Evolutionary conservation across 2,113 vertebrate species (phyloP).

Genomic region (Cephalopholis sonnerati): DNA sequence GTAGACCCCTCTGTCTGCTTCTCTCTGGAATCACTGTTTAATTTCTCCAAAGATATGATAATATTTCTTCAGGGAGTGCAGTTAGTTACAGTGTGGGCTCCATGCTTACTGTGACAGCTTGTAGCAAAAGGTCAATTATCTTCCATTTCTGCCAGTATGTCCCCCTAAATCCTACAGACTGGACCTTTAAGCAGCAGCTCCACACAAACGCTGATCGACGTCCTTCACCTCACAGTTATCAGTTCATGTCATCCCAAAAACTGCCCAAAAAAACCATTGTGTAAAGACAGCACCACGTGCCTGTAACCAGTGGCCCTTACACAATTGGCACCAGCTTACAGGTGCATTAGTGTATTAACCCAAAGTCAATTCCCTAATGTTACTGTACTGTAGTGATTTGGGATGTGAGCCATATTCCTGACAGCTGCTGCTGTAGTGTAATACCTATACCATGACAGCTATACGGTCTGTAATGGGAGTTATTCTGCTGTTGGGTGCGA

Average conservation of each 20-base stretch:
- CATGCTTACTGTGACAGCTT: no score
- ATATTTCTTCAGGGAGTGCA: no score
- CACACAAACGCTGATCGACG: background rate
- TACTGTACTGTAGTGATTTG: constrained; percentile 4
- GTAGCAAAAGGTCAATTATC: no score
- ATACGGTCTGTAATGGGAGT: constrained; percentile 16
- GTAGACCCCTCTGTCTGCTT: no score
- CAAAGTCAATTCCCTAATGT: constrained; percentile 70
- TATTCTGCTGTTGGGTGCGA: background rate
- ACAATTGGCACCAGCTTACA: constrained; percentile 70
- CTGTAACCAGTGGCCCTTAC: constrained; percentile 59
- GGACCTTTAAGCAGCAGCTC: background rate
- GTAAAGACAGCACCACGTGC: constrained; percentile 14
- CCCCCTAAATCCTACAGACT: no score
- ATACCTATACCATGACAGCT: constrained; percentile 18
- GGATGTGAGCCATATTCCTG: constrained; percentile 32
- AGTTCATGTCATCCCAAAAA: constrained; percentile 21
- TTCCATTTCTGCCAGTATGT: no score
- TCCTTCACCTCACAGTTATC: constrained; percentile 35
- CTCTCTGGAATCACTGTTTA: no score
- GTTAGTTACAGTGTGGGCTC: no score
- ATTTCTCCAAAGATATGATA: no score
- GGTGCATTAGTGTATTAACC: constrained; percentile 78
- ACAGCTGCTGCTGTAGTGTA: constrained; percentile 28
- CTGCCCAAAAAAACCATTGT: constrained; percentile 12